Evolutionary conservation across 2,888 invertebrate species (phyloP).

Genomic region (Cephus pygmeus): DNA sequence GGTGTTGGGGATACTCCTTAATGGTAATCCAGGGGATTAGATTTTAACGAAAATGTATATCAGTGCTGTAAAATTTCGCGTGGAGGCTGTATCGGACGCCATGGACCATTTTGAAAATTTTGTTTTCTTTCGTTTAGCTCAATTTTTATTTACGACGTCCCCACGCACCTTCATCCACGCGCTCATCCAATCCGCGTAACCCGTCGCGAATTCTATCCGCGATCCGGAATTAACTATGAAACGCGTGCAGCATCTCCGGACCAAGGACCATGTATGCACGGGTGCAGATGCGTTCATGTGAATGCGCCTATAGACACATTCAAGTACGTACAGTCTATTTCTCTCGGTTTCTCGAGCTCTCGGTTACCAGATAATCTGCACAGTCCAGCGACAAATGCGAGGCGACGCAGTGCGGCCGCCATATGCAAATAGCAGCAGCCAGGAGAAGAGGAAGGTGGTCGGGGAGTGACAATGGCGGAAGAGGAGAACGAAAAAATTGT

Average conservation of each 20-base stretch:
- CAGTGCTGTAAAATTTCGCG: no score
- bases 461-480: no score
- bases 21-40: slow-evolving; percentile 29
- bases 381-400: no score
- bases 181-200: background rate
- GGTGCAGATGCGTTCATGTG: background rate
- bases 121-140: no score
- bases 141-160: background rate
- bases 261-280: background rate
- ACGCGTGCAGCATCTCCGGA: background rate
- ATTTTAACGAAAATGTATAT: slow-evolving; percentile 10
- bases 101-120: no score
- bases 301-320: background rate
- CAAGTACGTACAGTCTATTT: background rate
- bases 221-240: background rate
- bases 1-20: slow-evolving; percentile 30
- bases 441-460: no score
- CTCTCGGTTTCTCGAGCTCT: background rate
- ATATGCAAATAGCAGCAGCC: no score
- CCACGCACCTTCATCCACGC: background rate
- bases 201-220: background rate
- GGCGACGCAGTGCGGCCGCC: no score
- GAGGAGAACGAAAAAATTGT: no score
- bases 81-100: no score
- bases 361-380: background rate